Conservation (phyloP, 2,888 invertebrate genomes). For the Ectemnius lituratus region DNA sequence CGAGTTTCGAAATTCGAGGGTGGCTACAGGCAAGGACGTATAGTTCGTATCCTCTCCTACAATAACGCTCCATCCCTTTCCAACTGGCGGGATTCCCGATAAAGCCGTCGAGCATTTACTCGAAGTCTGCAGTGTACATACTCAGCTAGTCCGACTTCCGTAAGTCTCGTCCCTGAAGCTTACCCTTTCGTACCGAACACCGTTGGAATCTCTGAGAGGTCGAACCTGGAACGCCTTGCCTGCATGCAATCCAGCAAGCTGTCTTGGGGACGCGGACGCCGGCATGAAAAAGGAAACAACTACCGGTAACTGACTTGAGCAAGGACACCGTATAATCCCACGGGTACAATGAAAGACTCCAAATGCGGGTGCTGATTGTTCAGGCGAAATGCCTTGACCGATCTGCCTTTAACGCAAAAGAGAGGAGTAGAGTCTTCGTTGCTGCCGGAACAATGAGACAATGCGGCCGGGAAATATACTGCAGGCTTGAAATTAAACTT, state of each 20-base stretch:
- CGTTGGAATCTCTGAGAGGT: constrained; percentile 54
- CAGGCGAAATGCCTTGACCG: too few relatives aligned
- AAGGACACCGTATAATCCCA: too few relatives aligned
- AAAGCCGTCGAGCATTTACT: constrained; percentile 60
- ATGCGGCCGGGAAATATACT: too few relatives aligned
- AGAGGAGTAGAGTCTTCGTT: too few relatives aligned
- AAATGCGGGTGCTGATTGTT: too few relatives aligned
- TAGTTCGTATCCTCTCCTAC: constrained; percentile 50
- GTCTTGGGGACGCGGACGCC: neutral
- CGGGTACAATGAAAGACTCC: too few relatives aligned
- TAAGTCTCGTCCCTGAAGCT: constrained; percentile 61
- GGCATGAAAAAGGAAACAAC: neutral
- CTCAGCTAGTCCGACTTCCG: constrained; percentile 59
- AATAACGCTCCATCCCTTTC: constrained; percentile 48
- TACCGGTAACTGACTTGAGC: too few relatives aligned
- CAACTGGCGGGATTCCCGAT: constrained; percentile 55
- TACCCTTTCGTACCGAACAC: constrained; percentile 58
- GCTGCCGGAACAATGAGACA: too few relatives aligned
- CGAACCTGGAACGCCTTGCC: constrained; percentile 40
- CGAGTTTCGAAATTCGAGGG: constrained; percentile 5
- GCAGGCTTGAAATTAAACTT: too few relatives aligned
- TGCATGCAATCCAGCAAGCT: constrained; percentile 27
- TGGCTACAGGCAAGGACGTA: neutral
- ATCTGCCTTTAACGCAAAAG: too few relatives aligned
- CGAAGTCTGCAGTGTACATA: constrained; percentile 52